phyloP scores from a whole-genome alignment of 1,140 invertebrate genomes.

The Tribolium madens region DNA sequence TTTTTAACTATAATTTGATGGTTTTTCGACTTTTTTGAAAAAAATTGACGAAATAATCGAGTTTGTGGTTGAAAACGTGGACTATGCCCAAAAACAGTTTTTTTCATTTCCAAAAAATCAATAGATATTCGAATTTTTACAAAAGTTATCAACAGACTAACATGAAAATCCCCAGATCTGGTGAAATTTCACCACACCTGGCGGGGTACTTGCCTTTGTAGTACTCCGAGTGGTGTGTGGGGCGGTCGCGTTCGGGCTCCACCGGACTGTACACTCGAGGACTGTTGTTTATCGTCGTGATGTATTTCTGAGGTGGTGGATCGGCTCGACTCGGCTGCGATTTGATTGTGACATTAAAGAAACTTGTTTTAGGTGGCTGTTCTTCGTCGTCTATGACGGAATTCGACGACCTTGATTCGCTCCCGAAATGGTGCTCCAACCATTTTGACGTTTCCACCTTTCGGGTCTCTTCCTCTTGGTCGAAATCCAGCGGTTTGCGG shows the following conservation, averaged over 20 bases:
- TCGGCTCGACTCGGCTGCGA: slow-evolving; percentile 69
- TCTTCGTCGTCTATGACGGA: slow-evolving; percentile 70
- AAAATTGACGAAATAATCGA: no score
- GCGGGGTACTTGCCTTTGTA: slow-evolving; percentile 54
- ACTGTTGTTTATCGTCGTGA: slow-evolving; percentile 51
- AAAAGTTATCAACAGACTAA: no score
- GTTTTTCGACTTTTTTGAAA: no score
- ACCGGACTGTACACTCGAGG: slow-evolving; percentile 58
- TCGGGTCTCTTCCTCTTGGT: slow-evolving; percentile 88
- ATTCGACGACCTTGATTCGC: slow-evolving; percentile 82
- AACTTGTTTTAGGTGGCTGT: slow-evolving; percentile 74
- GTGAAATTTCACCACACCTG: no score
- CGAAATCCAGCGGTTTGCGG: slow-evolving; percentile 83
- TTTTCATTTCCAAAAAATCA: no score
- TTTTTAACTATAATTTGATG: no score
- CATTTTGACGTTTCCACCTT: slow-evolving; percentile 91
- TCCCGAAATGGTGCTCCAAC: slow-evolving; percentile 91
- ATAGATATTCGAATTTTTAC: no score
- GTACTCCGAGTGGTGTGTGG: slow-evolving; percentile 50
- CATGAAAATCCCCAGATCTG: no score
- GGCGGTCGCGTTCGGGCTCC: slow-evolving; percentile 57
- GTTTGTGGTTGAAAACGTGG: no score
- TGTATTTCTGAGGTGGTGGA: slow-evolving; percentile 55
- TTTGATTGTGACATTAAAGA: slow-evolving; percentile 84
- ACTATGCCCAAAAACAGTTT: no score